Conservation (phyloP, 2,888 invertebrate species). For the Rhagium mordax region DNA sequence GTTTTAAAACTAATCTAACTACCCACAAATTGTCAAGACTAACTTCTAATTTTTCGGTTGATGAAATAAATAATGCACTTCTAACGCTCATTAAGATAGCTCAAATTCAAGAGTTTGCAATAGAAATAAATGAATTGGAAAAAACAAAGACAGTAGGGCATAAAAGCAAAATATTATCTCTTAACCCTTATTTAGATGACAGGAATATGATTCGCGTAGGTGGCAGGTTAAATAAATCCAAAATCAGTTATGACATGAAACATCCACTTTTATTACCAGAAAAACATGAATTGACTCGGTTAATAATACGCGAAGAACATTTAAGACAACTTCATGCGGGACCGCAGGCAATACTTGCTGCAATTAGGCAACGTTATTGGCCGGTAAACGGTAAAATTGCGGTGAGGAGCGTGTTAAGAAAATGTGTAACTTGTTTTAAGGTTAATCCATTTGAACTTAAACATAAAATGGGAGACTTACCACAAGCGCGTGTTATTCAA, state of each 20-base stretch:
- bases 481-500: slow-evolving; percentile 38
- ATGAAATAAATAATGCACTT: slow-evolving; percentile 6
- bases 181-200: slow-evolving; percentile 40
- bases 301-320: slow-evolving; percentile 19
- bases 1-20: too few species aligned
- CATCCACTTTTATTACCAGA: slow-evolving; percentile 15
- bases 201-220: slow-evolving; percentile 36
- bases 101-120: slow-evolving; percentile 11
- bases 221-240: slow-evolving; percentile 35
- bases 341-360: background rate
- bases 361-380: slow-evolving; percentile 24
- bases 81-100: background rate
- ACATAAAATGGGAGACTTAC: slow-evolving; percentile 57
- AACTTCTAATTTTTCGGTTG: background rate
- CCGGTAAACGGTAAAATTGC: background rate
- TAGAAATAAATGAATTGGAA: slow-evolving; percentile 4
- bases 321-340: slow-evolving; percentile 15
- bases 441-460: slow-evolving; percentile 34
- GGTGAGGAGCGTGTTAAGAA: background rate
- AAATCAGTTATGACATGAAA: slow-evolving; percentile 3
- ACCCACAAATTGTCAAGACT: slow-evolving; percentile 16
- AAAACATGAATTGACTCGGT: background rate
- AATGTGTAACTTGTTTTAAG: slow-evolving; percentile 45
- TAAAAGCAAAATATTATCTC: slow-evolving; percentile 13
- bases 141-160: background rate